Conservation (phyloP, 2,888 invertebrate genomes). For the Cheilosia vulpina region DNA sequence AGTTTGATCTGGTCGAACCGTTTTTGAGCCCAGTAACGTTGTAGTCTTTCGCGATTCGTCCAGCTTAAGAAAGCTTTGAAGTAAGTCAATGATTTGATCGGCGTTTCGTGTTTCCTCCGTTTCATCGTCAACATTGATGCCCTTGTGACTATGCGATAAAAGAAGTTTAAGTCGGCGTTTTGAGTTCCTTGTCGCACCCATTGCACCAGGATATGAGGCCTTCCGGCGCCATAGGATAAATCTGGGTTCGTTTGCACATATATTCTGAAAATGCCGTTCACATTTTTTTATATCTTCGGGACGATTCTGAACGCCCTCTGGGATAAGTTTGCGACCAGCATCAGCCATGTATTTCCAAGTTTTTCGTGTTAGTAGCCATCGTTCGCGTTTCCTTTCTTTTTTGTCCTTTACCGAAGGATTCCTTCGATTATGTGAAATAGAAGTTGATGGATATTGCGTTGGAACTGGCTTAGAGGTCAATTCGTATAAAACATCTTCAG, state of each 20-base stretch:
- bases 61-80: conserved; percentile 79
- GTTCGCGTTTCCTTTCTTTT: conserved; percentile 84
- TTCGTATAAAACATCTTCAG: conserved; percentile 77
- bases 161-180: conserved; percentile 78
- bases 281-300: conserved; percentile 91
- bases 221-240: conserved; percentile 92
- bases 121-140: conserved; percentile 55
- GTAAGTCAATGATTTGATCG: conserved; percentile 79
- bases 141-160: conserved; percentile 76
- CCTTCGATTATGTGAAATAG: conserved; percentile 53
- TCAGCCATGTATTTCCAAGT: conserved; percentile 97
- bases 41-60: conserved; percentile 80
- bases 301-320: conserved; percentile 90
- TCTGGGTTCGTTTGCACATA: conserved; percentile 90
- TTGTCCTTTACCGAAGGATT: conserved; percentile 72
- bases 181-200: conserved; percentile 76
- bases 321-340: conserved; percentile 92
- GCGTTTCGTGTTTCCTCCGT: conserved; percentile 76
- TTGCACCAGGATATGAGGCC: conserved; percentile 91
- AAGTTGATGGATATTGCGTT: conserved; percentile 24
- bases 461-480: conserved; percentile 52
- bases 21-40: conserved; percentile 79
- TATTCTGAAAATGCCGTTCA: conserved; percentile 93
- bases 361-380: conserved; percentile 94
- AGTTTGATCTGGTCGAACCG: conserved; percentile 81